phyloP scores from a whole-genome alignment of 2,888 invertebrate genomes.

The Aricia artaxerxes region DNA sequence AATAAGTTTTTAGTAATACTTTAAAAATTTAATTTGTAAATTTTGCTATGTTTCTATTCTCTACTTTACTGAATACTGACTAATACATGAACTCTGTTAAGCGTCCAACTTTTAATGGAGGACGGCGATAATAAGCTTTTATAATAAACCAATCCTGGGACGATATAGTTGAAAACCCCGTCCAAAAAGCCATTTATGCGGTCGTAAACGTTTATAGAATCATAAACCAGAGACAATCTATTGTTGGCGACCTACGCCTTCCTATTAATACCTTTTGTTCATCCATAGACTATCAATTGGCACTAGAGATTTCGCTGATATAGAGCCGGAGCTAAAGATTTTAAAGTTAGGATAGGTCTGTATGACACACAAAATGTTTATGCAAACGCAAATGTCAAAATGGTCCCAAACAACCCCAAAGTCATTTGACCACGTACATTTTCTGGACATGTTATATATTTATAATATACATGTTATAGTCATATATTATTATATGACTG shows the following conservation, averaged over 20 bases:
- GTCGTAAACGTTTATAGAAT: constrained; percentile 79
- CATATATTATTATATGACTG: too few relatives aligned
- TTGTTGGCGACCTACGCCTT: constrained; percentile 75
- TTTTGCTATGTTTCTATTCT: not conserved
- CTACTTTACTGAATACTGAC: not conserved
- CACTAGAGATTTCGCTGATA: constrained; percentile 51
- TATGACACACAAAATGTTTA: not conserved
- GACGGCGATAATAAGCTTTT: constrained; percentile 47
- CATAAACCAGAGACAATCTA: constrained; percentile 77
- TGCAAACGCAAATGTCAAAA: not conserved
- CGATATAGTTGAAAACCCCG: constrained; percentile 72
- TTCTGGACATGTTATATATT: too few relatives aligned
- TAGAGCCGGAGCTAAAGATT: not conserved
- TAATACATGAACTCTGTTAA: constrained; percentile 2
- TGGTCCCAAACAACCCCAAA: too few relatives aligned
- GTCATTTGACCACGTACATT: too few relatives aligned
- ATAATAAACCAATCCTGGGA: constrained; percentile 68
- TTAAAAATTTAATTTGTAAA: too few relatives aligned
- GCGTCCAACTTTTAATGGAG: constrained; percentile 13
- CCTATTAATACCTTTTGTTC: constrained; percentile 74
- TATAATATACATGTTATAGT: too few relatives aligned
- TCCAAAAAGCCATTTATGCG: constrained; percentile 75
- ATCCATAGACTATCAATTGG: constrained; percentile 74
- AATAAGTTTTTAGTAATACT: too few relatives aligned
- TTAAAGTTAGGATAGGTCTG: not conserved